Evolutionary conservation across 1,140 invertebrate species (phyloP).

Genomic region (Anthonomus grandis): DNA sequence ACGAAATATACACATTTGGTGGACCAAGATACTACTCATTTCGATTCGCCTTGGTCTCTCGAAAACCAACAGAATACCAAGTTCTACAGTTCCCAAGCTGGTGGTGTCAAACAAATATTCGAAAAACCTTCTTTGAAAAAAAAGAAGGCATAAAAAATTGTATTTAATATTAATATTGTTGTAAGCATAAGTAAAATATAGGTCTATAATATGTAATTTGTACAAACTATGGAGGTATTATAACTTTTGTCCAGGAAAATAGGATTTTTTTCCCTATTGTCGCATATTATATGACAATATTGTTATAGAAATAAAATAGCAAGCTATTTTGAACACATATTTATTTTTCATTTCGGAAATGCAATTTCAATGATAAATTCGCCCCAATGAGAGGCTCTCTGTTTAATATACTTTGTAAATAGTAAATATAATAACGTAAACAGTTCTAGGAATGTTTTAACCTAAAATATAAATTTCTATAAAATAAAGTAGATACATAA

Average conservation of each 20-base stretch:
- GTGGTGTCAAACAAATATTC: slow-evolving; percentile 95
- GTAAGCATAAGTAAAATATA: too few species aligned
- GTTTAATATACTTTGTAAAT: too few species aligned
- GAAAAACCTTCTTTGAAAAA: slow-evolving; percentile 80
- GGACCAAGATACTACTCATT: slow-evolving; percentile 98
- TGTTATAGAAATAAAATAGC: too few species aligned
- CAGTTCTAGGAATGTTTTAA: slow-evolving; percentile 17
- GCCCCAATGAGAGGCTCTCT: too few species aligned
- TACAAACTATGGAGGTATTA: too few species aligned
- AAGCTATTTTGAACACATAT: background rate
- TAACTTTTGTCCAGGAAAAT: too few species aligned
- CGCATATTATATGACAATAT: too few species aligned
- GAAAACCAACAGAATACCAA: slow-evolving; percentile 89
- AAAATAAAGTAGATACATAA: slow-evolving; percentile 15
- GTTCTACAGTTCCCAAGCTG: slow-evolving; percentile 84
- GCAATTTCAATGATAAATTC: too few species aligned
- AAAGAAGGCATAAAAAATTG: slow-evolving; percentile 49
- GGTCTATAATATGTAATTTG: too few species aligned
- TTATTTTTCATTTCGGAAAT: background rate
- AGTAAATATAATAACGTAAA: background rate
- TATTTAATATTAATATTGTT: too few species aligned
- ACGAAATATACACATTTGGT: slow-evolving; percentile 99
- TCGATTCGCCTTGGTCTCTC: slow-evolving; percentile 94
- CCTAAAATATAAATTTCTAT: slow-evolving; percentile 15
- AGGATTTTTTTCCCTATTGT: too few species aligned